Conservation (phyloP, 2,888 invertebrate species). For the Watsonalla cultraria region DNA sequence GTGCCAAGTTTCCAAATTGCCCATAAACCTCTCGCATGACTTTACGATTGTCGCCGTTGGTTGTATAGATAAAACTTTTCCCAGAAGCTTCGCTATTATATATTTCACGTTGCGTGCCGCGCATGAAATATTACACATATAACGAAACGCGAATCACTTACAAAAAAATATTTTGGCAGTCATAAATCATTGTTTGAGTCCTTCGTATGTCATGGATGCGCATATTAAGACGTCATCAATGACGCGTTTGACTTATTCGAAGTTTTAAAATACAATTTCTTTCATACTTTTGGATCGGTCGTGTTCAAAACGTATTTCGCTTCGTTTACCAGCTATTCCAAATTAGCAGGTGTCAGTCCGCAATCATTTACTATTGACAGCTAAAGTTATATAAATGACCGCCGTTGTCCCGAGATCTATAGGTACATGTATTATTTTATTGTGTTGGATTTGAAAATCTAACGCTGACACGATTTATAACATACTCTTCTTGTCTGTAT, state of each 20-base stretch:
- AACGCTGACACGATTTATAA: neutral
- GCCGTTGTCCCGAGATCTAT: neutral
- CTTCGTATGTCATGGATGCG: neutral
- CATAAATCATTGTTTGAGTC: neutral
- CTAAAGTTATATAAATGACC: slow-evolving; percentile 8
- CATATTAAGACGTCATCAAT: neutral
- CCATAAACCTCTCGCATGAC: neutral
- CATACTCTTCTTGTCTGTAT: too few species aligned
- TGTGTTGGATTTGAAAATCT: neutral
- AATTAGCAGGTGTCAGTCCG: slow-evolving; percentile 23
- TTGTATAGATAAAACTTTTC: neutral
- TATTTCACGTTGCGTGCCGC: neutral
- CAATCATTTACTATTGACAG: slow-evolving; percentile 19
- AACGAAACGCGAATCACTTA: neutral
- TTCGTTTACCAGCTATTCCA: slow-evolving; percentile 17
- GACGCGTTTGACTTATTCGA: neutral
- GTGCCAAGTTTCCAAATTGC: neutral
- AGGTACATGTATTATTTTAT: neutral
- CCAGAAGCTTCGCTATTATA: neutral
- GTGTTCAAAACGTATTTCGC: slow-evolving; percentile 18
- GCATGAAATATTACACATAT: neutral
- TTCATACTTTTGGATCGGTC: slow-evolving; percentile 16
- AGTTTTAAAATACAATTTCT: slow-evolving; percentile 3
- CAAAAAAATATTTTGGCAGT: neutral
- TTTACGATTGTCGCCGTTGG: neutral